Conservation (phyloP, 2,113 vertebrate genomes). For the Sander vitreus region DNA sequence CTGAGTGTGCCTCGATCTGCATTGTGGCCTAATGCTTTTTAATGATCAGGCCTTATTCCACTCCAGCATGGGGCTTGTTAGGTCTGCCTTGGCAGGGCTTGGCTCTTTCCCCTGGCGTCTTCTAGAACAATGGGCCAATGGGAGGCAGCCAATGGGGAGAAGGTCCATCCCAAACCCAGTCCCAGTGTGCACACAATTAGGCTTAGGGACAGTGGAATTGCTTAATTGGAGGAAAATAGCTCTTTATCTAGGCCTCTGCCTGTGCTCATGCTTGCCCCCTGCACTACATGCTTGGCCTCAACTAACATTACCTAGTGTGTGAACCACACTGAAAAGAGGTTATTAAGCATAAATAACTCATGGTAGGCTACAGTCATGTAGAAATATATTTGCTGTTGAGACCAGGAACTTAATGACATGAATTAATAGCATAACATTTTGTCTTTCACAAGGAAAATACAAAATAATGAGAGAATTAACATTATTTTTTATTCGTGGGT, state of each 20-base stretch:
- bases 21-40: conserved; percentile 71
- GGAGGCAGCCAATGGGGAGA: conserved; percentile 78
- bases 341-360: neutral
- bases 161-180: conserved; percentile 70
- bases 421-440: neutral
- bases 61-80: conserved; percentile 70
- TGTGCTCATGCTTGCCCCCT: conserved; percentile 62
- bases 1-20: conserved; percentile 59
- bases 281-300: conserved; percentile 55
- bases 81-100: conserved; percentile 76
- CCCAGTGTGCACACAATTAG: conserved; percentile 82
- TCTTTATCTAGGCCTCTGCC: conserved; percentile 72
- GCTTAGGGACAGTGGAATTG: conserved; percentile 76
- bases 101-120: conserved; percentile 70
- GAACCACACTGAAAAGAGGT: neutral
- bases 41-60: conserved; percentile 76
- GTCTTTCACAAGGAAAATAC: neutral
- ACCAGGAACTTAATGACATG: no score
- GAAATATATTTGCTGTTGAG: neutral
- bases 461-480: neutral
- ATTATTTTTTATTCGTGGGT: neutral
- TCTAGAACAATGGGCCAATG: conserved; percentile 79
- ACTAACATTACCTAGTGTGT: conserved; percentile 3
- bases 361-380: no score
- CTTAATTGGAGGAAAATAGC: conserved; percentile 84